Evolutionary conservation across 2,113 vertebrate genomes (phyloP).

Genomic region (Malaclemys terrapin): DNA sequence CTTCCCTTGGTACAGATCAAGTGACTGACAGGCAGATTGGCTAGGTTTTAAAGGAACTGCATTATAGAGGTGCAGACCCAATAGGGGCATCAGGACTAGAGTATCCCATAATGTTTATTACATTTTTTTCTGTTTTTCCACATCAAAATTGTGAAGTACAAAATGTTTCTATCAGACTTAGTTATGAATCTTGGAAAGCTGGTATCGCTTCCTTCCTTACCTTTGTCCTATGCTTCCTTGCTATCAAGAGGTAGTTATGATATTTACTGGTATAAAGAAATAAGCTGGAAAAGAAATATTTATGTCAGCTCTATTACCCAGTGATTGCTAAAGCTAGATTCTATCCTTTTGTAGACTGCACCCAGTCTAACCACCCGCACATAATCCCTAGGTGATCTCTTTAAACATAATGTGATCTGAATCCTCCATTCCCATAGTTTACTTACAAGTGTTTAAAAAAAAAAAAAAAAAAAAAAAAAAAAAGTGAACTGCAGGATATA

Average conservation of each 20-base stretch:
- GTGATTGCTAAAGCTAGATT: neutral
- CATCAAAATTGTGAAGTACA: neutral
- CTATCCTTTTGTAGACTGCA: neutral
- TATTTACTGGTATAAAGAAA: neutral
- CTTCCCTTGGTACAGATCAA: neutral
- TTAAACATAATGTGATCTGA: neutral
- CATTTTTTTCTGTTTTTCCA: neutral
- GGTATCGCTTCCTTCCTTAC: neutral
- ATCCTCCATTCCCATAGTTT: neutral
- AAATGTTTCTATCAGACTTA: neutral
- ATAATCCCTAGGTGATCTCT: neutral
- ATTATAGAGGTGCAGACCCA: neutral
- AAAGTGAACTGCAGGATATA: neutral
- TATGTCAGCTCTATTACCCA: neutral
- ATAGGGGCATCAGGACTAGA: neutral
- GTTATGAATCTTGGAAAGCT: neutral
- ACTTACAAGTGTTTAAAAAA: fast-evolving
- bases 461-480: neutral
- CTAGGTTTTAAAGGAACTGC: neutral
- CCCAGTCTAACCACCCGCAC: neutral
- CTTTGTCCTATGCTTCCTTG: neutral
- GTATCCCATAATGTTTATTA: neutral
- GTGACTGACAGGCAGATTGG: neutral
- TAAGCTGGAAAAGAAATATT: neutral
- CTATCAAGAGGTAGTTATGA: neutral